A percentile compares a stretch with the other conserved stretches of the same genome.
phyloP scores from a whole-genome alignment of 2,113 vertebrate genomes.

The Willisornis vidua region DNA sequence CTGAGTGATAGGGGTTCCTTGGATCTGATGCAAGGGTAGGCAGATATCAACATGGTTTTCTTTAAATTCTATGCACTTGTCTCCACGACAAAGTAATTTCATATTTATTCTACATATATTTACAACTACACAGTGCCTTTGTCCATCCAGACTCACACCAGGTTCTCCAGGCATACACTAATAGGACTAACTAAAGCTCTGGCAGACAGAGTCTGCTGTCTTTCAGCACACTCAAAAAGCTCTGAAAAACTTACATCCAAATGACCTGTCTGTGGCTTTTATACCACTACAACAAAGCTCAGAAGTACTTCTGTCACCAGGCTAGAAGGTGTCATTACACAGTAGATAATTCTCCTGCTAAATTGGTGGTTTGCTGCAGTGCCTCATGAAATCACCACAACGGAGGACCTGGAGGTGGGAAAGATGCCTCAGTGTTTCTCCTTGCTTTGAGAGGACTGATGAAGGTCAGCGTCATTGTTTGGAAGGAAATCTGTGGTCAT shows the following conservation, averaged over 20 bases:
- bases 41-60: background rate
- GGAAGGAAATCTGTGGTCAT: background rate
- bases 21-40: background rate
- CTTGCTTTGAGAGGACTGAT: background rate
- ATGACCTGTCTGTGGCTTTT: background rate
- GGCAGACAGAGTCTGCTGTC: background rate
- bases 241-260: background rate
- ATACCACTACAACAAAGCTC: background rate
- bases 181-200: background rate
- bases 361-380: conserved; percentile 46
- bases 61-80: background rate
- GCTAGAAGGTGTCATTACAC: conserved; percentile 42
- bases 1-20: background rate
- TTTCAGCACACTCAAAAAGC: background rate
- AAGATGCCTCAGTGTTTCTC: background rate
- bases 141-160: background rate
- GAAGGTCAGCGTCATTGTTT: background rate
- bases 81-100: background rate
- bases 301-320: conserved; percentile 4
- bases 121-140: background rate
- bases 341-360: background rate
- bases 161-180: background rate
- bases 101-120: background rate
- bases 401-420: background rate
- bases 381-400: background rate